phyloP scores from a whole-genome alignment of 2,888 invertebrate species.

The Stenchaetothrips biformis region DNA sequence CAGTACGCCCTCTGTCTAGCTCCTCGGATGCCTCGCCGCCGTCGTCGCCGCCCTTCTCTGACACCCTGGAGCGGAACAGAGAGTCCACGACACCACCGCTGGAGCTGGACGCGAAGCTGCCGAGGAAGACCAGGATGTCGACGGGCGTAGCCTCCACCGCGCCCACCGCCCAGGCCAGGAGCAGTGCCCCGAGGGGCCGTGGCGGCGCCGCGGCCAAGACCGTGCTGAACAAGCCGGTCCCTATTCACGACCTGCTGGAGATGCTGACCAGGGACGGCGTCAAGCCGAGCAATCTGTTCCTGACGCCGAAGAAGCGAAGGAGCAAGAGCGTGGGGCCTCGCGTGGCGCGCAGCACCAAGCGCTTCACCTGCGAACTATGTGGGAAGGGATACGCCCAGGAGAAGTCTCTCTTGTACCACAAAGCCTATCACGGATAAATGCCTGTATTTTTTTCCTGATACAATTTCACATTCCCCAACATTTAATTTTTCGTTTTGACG shows the following conservation, averaged over 20 bases:
- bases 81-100: too few relatives aligned
- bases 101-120: too few relatives aligned
- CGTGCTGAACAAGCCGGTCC: not conserved
- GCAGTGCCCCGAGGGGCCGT: not conserved
- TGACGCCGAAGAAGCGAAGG: too few relatives aligned
- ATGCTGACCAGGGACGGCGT: not conserved
- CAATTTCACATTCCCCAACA: not conserved
- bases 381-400: not conserved
- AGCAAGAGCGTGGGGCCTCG: too few relatives aligned
- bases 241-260: not conserved
- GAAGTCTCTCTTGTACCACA: not conserved
- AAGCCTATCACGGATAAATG: not conserved
- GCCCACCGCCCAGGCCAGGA: not conserved
- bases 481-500: not conserved
- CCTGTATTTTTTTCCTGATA: too few relatives aligned
- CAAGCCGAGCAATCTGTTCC: too few relatives aligned
- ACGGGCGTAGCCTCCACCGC: too few relatives aligned
- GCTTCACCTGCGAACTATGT: not conserved
- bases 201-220: not conserved
- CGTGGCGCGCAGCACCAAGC: not conserved
- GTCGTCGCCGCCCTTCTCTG: too few relatives aligned
- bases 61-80: too few relatives aligned
- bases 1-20: too few relatives aligned
- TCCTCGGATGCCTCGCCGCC: too few relatives aligned
- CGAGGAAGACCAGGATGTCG: too few relatives aligned